A percentile compares a stretch with the other conserved stretches of the same genome.
These are phyloP conservation scores for Gobius niger DNA, from an alignment of 2,113 vertebrate species.

Conservation along the genomic window DNA sequence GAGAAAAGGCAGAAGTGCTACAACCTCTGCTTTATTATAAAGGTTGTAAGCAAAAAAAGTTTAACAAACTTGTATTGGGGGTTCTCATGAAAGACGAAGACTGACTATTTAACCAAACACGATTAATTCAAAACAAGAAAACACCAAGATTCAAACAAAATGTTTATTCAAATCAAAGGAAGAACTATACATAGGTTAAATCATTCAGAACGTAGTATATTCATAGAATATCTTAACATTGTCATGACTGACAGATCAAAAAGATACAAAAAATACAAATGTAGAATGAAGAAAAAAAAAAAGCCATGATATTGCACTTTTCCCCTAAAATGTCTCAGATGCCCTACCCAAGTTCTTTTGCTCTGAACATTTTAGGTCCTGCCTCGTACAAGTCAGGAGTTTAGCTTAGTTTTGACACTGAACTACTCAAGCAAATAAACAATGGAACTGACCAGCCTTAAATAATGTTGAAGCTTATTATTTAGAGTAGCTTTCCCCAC, in stretches of 20 bases:
- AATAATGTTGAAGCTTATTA: slow-evolving; percentile 71
- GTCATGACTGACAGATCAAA: slow-evolving; percentile 82
- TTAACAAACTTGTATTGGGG: too few species aligned
- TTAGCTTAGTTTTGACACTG: slow-evolving; percentile 85
- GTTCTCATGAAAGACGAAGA: too few species aligned
- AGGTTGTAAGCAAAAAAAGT: too few species aligned
- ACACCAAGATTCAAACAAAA: slow-evolving; percentile 58
- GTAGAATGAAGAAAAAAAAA: slow-evolving; percentile 88
- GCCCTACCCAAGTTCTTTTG: slow-evolving; percentile 67
- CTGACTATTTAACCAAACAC: background rate
- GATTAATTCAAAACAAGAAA: background rate
- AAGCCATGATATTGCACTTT: slow-evolving; percentile 99
- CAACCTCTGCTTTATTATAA: too few species aligned
- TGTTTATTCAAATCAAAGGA: slow-evolving; percentile 85
- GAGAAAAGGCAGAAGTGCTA: too few species aligned
- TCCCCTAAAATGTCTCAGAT: slow-evolving; percentile 90
- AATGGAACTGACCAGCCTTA: slow-evolving; percentile 78
- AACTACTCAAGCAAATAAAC: slow-evolving; percentile 78
- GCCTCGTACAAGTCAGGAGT: slow-evolving; percentile 80
- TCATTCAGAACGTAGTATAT: slow-evolving; percentile 86
- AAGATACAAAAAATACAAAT: slow-evolving; percentile 71
- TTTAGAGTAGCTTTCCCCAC: slow-evolving; percentile 59
- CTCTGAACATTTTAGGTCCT: slow-evolving; percentile 79
- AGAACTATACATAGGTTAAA: slow-evolving; percentile 93
- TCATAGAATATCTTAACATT: slow-evolving; percentile 94